Evolutionary conservation across 2,797 vertebrate species (phyloP), one percentile per base, ranked within the genome.

Genomic region (Craterocephalus amniculus): DNA sequence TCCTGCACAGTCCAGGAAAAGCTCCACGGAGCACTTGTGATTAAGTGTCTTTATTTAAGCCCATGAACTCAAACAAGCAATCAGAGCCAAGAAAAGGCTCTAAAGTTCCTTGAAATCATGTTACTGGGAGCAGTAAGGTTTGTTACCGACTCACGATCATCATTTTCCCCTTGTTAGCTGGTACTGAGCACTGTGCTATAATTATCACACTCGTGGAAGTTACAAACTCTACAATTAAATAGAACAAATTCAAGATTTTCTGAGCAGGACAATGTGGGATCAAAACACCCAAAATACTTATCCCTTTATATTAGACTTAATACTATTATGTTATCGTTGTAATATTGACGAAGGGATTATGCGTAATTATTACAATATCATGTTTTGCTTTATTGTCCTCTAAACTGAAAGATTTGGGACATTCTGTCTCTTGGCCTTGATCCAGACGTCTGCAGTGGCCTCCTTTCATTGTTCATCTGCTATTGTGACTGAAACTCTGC

Each of bases 11-110:
- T 84, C 86, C 81, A 76, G 86, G 81, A 87, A 90, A 88, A 87
- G 80, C 75, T 85, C 80, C 12, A 59, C 78, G 45, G 82, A 89
- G 59, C 69, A 34, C 80, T 85, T 76, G 83, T 92, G 91, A 93
- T 93, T 91, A 89, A 92, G 84, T 85, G 86, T 86, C 90, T 93
- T 91, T 91, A 91, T 92, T 92, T 91, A 92, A 92, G 88, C 89
- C 80, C 69, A 54, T 87, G 85, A 91, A 92, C 87, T 88, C 81
- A 87, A 90, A 90, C 48, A 80, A 89, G 87, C 86, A 90, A 90
- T 91, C 88, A 86, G 86, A 87, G 85, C 85, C 81, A 88, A 86
- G 78, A 58, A 63, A 4, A 79, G 70, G 74, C 72, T 87, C 87
- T 81, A 80, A 80, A 79, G 83, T 82, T 89, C 76, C 81, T 83